Evolutionary conservation across 2,113 vertebrate genomes (phyloP).

Genomic region (Chroicocephalus ridibundus): DNA sequence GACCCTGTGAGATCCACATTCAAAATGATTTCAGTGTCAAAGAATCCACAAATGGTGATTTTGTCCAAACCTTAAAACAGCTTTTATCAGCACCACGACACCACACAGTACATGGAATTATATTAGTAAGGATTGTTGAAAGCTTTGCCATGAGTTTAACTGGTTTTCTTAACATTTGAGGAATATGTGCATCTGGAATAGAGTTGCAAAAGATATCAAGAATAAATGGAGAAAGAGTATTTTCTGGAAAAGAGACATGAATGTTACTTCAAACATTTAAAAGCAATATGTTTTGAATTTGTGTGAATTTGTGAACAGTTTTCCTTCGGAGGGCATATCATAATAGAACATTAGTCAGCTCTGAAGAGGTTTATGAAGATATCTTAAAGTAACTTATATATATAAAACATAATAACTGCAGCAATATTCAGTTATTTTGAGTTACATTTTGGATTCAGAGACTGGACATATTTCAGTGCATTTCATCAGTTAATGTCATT

Average conservation of each 20-base stretch:
- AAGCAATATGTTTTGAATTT: background rate
- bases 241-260: background rate
- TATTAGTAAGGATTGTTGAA: background rate
- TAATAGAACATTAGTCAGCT: background rate
- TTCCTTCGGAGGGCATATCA: background rate
- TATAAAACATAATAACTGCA: background rate
- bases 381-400: background rate
- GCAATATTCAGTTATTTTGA: background rate
- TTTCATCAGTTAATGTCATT: background rate
- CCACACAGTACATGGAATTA: background rate
- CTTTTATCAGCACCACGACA: background rate
- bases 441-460: background rate
- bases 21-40: background rate
- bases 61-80: background rate
- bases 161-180: background rate
- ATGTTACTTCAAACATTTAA: background rate
- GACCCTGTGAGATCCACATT: background rate
- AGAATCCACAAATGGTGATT: background rate
- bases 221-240: background rate
- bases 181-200: background rate
- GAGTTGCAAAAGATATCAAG: background rate
- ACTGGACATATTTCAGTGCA: background rate
- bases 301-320: background rate
- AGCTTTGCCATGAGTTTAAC: background rate
- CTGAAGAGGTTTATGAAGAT: background rate